Evolutionary conservation across 2,113 vertebrate species (phyloP).

Genomic region (Apteryx mantelli): DNA sequence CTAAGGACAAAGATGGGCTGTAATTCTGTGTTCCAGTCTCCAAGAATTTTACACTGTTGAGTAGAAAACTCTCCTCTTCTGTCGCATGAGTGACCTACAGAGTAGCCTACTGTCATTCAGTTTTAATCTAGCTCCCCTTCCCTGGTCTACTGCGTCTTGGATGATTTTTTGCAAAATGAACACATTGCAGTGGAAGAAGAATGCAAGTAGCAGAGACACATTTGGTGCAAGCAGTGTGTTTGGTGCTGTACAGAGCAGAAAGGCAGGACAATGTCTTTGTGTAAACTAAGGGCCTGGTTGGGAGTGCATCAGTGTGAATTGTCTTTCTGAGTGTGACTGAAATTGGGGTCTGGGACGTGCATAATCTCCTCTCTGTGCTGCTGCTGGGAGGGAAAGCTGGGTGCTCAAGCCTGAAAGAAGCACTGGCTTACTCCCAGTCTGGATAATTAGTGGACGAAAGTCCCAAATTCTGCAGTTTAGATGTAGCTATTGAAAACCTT

Average conservation of each 20-base stretch:
- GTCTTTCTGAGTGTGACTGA: neutral
- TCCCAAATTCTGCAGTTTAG: neutral
- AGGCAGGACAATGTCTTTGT: neutral
- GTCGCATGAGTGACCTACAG: neutral
- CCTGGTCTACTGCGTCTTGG: neutral
- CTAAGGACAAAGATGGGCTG: neutral
- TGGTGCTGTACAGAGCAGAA: neutral
- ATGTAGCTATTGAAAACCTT: neutral
- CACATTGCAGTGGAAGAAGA: neutral
- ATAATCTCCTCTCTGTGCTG: neutral
- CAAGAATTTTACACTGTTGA: neutral
- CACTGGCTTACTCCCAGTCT: neutral
- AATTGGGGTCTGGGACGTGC: neutral
- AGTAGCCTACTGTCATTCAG: neutral
- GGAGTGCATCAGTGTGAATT: neutral
- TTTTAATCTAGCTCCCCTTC: neutral
- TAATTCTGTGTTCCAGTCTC: neutral
- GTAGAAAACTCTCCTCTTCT: neutral
- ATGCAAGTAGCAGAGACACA: neutral
- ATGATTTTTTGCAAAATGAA: neutral
- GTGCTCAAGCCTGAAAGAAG: neutral
- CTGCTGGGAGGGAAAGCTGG: neutral
- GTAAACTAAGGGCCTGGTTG: neutral
- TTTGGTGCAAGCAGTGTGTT: neutral
- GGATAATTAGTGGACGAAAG: neutral